Evolutionary conservation across 2,797 vertebrate genomes (phyloP).

Genomic region (Phrynocephalus vlangalii): DNA sequence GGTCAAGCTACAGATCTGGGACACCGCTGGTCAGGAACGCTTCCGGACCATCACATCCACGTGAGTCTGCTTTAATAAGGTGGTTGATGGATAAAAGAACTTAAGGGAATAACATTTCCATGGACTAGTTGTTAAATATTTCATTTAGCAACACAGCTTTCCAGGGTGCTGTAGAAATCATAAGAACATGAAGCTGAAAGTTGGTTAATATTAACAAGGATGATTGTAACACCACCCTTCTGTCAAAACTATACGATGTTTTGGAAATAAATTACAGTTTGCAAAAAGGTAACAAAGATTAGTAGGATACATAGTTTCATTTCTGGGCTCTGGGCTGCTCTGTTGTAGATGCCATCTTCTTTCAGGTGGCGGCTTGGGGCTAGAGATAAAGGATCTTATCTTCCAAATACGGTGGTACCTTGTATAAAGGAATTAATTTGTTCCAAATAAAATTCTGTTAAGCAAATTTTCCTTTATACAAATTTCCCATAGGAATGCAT

Average conservation of each 20-base stretch:
- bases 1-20: constrained; percentile 99
- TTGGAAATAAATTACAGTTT: background rate
- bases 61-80: constrained; percentile 79
- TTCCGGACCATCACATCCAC: constrained; percentile 99
- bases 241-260: background rate
- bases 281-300: background rate
- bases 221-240: background rate
- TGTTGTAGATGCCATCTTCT: background rate
- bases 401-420: background rate
- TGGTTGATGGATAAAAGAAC: background rate
- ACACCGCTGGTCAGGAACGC: constrained; percentile 96
- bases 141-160: background rate
- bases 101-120: background rate
- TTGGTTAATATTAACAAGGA: background rate
- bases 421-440: no score
- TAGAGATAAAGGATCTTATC: background rate
- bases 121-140: background rate
- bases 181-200: background rate
- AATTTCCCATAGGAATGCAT: no score
- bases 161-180: background rate
- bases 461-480: no score
- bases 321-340: background rate
- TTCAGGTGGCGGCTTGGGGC: background rate
- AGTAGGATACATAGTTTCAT: background rate
- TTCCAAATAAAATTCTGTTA: no score